Conservation (phyloP, 2,113 vertebrate genomes). For the Rhombomys opimus region DNA sequence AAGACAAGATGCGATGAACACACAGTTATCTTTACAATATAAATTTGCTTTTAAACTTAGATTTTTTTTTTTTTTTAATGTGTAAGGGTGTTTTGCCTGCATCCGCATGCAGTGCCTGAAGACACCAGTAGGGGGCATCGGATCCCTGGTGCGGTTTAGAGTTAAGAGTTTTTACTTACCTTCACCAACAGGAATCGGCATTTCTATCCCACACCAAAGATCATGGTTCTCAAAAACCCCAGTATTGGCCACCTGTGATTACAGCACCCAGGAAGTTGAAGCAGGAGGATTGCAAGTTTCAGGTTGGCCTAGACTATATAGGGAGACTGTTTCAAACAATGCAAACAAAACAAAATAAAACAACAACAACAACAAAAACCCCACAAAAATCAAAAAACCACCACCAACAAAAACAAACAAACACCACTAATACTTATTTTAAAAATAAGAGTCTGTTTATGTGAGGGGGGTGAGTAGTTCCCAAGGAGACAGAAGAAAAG, state of each 20-base stretch:
- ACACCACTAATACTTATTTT: background rate
- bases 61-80: no score
- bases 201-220: background rate
- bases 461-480: background rate
- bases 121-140: background rate
- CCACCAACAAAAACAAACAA: background rate
- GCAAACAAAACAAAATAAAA: no score
- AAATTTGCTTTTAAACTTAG: background rate
- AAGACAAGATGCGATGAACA: background rate
- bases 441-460: background rate
- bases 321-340: background rate
- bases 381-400: no score
- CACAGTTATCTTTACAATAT: background rate
- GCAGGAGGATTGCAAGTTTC: background rate
- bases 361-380: no score
- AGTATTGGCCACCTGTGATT: background rate
- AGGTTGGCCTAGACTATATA: background rate
- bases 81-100: background rate
- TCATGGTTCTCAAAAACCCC: background rate
- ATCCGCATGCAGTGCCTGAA: background rate
- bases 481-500: background rate
- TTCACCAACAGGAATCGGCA: background rate
- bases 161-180: background rate
- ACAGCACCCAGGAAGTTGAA: background rate
- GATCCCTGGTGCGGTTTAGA: background rate